phyloP scores from a whole-genome alignment of 2,113 vertebrate genomes.

The Bungarus multicinctus region DNA sequence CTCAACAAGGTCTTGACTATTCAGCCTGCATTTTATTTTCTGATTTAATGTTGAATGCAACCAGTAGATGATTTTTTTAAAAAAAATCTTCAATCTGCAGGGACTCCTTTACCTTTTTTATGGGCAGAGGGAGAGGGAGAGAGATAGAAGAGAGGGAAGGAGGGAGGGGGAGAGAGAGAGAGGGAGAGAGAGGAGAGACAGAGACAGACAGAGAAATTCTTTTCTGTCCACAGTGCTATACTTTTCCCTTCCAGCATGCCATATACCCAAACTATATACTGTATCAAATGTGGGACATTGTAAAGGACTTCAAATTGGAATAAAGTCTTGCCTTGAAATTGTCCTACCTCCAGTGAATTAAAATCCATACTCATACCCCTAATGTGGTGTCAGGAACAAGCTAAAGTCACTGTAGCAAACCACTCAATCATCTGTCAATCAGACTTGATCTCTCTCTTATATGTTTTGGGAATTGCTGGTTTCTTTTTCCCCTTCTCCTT shows the following conservation, averaged over 20 bases:
- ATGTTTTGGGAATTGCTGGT: neutral
- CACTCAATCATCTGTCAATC: neutral
- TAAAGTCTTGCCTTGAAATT: neutral
- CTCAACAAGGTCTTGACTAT: too few species aligned
- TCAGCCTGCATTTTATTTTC: too few species aligned
- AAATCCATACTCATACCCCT: neutral
- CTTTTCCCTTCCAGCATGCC: neutral
- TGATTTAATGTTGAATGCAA: neutral
- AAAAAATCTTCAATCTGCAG: too few species aligned
- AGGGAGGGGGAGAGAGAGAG: too few species aligned
- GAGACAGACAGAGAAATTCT: neutral
- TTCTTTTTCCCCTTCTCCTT: neutral
- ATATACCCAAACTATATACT: neutral
- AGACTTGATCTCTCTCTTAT: neutral
- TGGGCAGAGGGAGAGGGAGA: too few species aligned
- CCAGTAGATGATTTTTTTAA: neutral
- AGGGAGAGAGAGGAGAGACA: too few species aligned
- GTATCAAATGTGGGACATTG: neutral
- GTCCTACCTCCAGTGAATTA: neutral
- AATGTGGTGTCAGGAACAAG: neutral
- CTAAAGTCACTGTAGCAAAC: neutral
- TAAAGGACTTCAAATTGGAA: neutral
- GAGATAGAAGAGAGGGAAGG: fast-evolving
- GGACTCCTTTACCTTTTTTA: too few species aligned
- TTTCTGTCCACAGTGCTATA: neutral